phyloP scores from a whole-genome alignment of 2,888 invertebrate species.

The Microctonus brassicae region DNA sequence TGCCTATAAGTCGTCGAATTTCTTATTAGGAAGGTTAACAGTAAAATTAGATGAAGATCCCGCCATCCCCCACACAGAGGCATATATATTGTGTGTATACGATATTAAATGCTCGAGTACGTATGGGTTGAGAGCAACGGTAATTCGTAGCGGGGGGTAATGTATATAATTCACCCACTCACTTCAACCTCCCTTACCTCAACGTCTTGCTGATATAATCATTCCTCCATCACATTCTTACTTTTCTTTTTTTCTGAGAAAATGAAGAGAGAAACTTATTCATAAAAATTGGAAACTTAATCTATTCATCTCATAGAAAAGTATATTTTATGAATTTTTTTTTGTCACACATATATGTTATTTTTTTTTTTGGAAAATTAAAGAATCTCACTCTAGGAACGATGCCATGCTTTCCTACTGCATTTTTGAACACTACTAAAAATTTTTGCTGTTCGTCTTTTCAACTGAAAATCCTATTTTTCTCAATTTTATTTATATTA shows the following conservation, averaged over 20 bases:
- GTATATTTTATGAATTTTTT: too few relatives aligned
- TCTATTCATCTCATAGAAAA: too few relatives aligned
- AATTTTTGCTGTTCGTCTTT: too few relatives aligned
- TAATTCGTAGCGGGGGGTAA: conserved; percentile 65
- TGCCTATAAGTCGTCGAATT: conserved; percentile 40
- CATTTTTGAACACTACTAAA: too few relatives aligned
- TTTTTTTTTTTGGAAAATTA: background rate
- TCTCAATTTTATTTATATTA: too few relatives aligned
- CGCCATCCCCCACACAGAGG: conserved; percentile 28
- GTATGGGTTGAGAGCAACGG: conserved; percentile 65
- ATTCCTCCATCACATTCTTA: background rate
- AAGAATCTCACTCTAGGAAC: too few relatives aligned
- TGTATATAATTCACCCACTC: conserved; percentile 52
- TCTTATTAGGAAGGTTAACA: conserved; percentile 63
- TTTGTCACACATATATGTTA: background rate
- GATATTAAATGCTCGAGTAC: conserved; percentile 61
- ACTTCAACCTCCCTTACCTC: conserved; percentile 40
- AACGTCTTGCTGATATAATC: background rate
- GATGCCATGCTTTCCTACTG: too few relatives aligned
- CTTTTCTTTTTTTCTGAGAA: conserved; percentile 4
- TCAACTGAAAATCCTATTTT: too few relatives aligned
- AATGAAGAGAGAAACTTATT: background rate
- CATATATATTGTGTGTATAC: conserved; percentile 45
- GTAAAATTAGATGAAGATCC: conserved; percentile 63
- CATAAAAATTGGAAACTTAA: too few relatives aligned